Base-by-base conservation (phyloP, 2,113 vertebrate species). In the Pedetes capensis region DNA sequence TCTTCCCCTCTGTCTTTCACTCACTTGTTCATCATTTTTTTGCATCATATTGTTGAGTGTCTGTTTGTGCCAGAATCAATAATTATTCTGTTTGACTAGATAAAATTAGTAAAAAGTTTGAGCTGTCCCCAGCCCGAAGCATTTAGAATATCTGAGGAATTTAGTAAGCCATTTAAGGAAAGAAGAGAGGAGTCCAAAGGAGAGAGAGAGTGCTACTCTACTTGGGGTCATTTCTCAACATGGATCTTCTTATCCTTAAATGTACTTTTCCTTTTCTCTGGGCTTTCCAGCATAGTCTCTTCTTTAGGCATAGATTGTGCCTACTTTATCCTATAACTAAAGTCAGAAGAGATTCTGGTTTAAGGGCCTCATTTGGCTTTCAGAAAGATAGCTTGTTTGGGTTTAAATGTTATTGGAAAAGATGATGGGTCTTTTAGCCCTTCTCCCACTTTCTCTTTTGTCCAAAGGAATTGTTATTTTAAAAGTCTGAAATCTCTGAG, bases 391-490 rank as follows among this genome's bases (percentile, higher is more conserved):
- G 61, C 17, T 88, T 94, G 55, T 69, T 90, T 82, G 25, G 44
- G 61, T 95, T 85, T 89, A 86, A 84, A 42, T 75, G 20, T 80
- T 92, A 91, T 76, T 84, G 89, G 42, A 87, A 93, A 97, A 63
- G 49, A 82, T 66, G 55, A 25, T 22, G 55, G 34, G 13, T 89
- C 78, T 87, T 69, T 89, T 59, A 89, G 69, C 53, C 83, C 94
- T 85, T 71, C 22, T 93, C 61, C 42, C 14, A 51, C 11, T 63
- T 57, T 89, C 9, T 85, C 32, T 89, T 94, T 72, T 78, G 12
- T 22, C 11, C 61, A 66, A 61, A 23, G 76, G 64, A 94, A 92
- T 94, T 80, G 42, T 86, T 75, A 93, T 76, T 74, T 74, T 42
- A 57, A 69, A 91, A 96, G 88, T 91, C 68, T 59, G 57, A 95